Conservation (phyloP, 2,113 vertebrate genomes). For the Podocnemis expansa region DNA sequence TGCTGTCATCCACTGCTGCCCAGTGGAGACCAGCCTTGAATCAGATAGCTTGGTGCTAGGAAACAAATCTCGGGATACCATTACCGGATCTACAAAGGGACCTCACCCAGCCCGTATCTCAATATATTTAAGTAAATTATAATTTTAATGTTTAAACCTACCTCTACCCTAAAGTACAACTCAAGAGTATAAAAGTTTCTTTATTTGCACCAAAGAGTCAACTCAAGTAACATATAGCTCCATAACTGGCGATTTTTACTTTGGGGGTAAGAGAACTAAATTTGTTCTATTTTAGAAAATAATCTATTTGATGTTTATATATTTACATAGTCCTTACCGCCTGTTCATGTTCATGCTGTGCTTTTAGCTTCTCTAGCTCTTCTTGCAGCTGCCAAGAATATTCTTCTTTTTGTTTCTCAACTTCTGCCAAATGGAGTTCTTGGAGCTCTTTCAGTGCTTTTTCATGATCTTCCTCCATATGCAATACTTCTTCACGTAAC, state of each 20-base stretch:
- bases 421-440: constrained; percentile 66
- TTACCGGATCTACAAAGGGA: too few species aligned
- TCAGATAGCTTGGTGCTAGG: too few species aligned
- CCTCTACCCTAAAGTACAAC: too few species aligned
- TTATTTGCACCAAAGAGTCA: neutral
- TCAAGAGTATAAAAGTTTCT: too few species aligned
- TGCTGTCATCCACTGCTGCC: too few species aligned
- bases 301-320: neutral
- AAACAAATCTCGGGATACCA: too few species aligned
- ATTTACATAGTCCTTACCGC: constrained; percentile 72
- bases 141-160: neutral
- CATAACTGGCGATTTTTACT: neutral
- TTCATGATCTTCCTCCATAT: constrained; percentile 80
- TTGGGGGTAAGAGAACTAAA: neutral
- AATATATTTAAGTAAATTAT: neutral
- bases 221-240: neutral
- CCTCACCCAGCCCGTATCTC: too few species aligned
- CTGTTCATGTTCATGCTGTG: constrained; percentile 78
- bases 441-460: constrained; percentile 78
- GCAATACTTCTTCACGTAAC: constrained; percentile 78
- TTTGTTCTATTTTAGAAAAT: neutral
- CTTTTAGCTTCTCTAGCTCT: constrained; percentile 59
- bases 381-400: constrained; percentile 38
- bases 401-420: constrained; percentile 68
- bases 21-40: too few species aligned